Conservation (phyloP, 2,113 vertebrate genomes). For the Plotosus lineatus region DNA sequence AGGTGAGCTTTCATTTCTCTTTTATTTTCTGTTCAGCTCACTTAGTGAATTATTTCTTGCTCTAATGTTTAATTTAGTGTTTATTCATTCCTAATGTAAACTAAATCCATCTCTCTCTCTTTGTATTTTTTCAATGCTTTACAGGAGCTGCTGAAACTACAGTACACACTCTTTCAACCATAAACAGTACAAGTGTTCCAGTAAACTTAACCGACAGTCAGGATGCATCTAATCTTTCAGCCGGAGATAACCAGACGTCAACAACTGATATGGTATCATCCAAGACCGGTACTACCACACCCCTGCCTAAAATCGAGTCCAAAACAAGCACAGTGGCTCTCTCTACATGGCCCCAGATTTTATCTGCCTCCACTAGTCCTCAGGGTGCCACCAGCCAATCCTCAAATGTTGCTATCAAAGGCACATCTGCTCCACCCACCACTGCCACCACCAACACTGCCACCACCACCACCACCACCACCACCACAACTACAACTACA, state of each 20-base stretch:
- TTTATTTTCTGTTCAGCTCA: neutral
- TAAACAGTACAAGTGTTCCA: neutral
- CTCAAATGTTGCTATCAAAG: conserved; percentile 56
- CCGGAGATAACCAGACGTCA: neutral
- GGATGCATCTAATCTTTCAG: neutral
- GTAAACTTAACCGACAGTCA: conserved; percentile 10
- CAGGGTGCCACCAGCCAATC: conserved; percentile 21
- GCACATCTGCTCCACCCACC: neutral
- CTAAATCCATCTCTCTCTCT: neutral
- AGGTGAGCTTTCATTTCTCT: neutral
- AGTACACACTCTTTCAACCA: neutral
- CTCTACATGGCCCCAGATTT: neutral
- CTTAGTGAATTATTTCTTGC: neutral
- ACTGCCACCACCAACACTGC: conserved; percentile 49
- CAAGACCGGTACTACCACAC: neutral
- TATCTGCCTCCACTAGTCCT: neutral
- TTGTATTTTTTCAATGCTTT: too few species aligned
- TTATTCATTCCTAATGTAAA: conserved; percentile 1
- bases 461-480: conserved; percentile 49
- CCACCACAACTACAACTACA: conserved; percentile 56
- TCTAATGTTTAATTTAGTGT: conserved; percentile 4
- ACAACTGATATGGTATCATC: neutral
- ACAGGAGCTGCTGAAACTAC: neutral
- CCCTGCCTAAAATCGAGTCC: neutral
- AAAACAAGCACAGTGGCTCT: neutral